Base-by-base conservation (phyloP, 2,797 vertebrate species). In the Cynodonichthys magdalenae region DNA sequence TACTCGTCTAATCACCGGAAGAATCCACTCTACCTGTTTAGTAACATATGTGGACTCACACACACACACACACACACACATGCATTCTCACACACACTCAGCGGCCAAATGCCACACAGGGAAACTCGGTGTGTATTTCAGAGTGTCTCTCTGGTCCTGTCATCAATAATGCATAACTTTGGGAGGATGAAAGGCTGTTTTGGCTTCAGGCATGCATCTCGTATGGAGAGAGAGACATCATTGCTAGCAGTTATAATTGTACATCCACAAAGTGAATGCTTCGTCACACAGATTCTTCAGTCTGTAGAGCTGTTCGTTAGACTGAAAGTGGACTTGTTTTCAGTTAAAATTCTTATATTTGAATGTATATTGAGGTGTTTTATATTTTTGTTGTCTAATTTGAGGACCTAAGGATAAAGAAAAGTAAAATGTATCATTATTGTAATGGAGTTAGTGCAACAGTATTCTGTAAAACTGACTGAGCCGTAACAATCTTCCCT, bases 121-220 rank as follows among this genome's bases (percentile, higher is more conserved):
- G 83, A 89, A 83, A 74, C 64, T 9, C 73, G 77, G 71, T 85
- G 80, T 88, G 84, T 84, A 69, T 86, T 89, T 89, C 79, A 67
- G 82, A 82, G 85, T 84, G 69, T 89, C 82, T 82, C 85, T 85
- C 77, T 87, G 81, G 83, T 88, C 83, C 82, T 59, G 67, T 86
- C 86, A 91, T 92, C 85, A 92, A 92, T 93, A 91, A 91, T 93
- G 83, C 87, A 92, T 86, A 75, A 78, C 66, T 80, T 70, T 81
- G 83, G 77, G 74, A 89, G 90, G 91, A 93, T 93, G 90, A 92
- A 92, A 92, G 88, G 77, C 81, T 87, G 87, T 87, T 91, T 91
- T 89, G 82, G 87, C 90, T 90, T 59, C 66, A 90, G 89, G 89
- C 90, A 53, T 75, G 77, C 84, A 84, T 89, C 83, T 90, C 80